A percentile compares a stretch with the other conserved stretches of the same genome.
phyloP scores from a whole-genome alignment of 92 coral and sea anemone genomes.

The Actinernus sp. region DNA sequence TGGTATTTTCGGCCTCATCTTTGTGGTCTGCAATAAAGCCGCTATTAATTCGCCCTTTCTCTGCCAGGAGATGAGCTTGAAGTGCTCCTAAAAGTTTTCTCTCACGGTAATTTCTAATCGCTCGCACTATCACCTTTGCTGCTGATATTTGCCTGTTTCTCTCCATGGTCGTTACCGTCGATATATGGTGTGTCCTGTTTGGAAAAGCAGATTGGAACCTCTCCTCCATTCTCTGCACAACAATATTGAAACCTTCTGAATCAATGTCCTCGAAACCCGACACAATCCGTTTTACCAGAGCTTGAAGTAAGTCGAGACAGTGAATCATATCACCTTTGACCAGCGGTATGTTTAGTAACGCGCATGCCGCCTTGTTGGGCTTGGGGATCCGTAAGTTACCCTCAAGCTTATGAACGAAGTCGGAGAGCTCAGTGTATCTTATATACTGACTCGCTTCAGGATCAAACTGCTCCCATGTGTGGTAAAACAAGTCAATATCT shows the following conservation, averaged over 20 bases:
- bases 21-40: background rate
- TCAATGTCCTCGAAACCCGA: conserved; percentile 79
- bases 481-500: conserved; percentile 91
- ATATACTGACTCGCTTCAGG: conserved; percentile 91
- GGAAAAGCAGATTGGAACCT: conserved; percentile 90
- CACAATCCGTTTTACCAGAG: conserved; percentile 82
- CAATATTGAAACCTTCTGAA: conserved; percentile 77
- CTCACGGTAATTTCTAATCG: conserved; percentile 70
- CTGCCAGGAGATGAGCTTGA: conserved; percentile 12
- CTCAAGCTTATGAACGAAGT: conserved; percentile 85
- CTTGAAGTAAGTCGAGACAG: conserved; percentile 94
- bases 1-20: background rate
- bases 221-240: conserved; percentile 90
- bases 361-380: conserved; percentile 92
- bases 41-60: conserved; percentile 3
- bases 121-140: conserved; percentile 76
- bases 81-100: conserved; percentile 55
- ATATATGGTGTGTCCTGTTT: conserved; percentile 61
- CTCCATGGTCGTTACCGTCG: conserved; percentile 73
- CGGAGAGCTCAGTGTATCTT: conserved; percentile 77
- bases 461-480: conserved; percentile 87
- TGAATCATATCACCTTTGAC: conserved; percentile 77
- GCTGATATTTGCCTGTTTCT: conserved; percentile 71
- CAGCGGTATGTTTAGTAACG: conserved; percentile 90
- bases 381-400: conserved; percentile 83